phyloP scores from a whole-genome alignment of 2,797 vertebrate species.

The Falco columbarius region DNA sequence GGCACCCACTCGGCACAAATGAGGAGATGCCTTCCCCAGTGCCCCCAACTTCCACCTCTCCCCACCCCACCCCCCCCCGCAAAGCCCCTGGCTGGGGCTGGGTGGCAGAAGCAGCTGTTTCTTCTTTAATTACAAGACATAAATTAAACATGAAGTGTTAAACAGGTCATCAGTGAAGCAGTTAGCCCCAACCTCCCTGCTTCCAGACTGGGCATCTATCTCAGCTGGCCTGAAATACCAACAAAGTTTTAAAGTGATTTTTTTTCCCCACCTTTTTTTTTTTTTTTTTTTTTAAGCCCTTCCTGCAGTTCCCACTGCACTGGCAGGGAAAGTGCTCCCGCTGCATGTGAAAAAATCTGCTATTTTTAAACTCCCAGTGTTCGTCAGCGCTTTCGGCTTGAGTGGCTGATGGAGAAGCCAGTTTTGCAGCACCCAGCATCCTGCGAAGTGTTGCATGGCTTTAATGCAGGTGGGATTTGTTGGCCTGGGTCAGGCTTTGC shows the following conservation, averaged over 20 bases:
- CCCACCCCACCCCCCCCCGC: not conserved
- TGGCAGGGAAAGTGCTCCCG: constrained; percentile 1
- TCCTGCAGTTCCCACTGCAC: not conserved
- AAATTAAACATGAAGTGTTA: not conserved
- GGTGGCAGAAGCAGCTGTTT: not conserved
- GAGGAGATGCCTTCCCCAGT: not conserved
- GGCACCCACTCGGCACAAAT: fast-evolving
- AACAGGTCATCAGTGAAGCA: not conserved
- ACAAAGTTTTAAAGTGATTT: not conserved
- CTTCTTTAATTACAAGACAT: not conserved
- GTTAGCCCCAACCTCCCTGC: not conserved
- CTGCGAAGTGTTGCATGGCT: not conserved
- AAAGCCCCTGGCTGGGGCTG: not conserved
- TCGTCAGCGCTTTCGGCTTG: constrained; percentile 17
- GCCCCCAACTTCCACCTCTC: not conserved
- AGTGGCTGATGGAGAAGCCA: not conserved
- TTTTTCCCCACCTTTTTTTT: not conserved
- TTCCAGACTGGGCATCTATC: not conserved
- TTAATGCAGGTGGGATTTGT: constrained; percentile 68
- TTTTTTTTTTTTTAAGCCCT: not conserved
- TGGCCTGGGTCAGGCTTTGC: constrained; percentile 58
- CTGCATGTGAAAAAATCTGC: not conserved
- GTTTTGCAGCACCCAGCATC: not conserved
- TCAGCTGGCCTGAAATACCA: not conserved
- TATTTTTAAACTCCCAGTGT: constrained; percentile 52